These are phyloP conservation scores for Eristalis intricaria DNA, from an alignment of 2,888 invertebrate species.

Conservation along the genomic window DNA sequence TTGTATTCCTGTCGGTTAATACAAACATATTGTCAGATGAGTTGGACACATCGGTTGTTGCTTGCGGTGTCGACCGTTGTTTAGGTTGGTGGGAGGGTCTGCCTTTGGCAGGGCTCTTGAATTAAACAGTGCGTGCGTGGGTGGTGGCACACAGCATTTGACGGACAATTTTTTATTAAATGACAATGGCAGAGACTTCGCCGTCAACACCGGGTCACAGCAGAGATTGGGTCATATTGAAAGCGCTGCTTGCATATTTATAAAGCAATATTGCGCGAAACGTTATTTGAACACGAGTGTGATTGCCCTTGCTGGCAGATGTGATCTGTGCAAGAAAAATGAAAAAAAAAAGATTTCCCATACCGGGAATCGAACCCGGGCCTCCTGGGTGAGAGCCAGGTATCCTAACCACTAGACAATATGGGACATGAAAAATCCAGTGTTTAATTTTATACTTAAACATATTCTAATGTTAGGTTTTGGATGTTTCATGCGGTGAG, in stretches of 20 bases:
- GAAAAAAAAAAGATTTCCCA: slow-evolving; percentile 81
- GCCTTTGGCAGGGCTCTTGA: slow-evolving; percentile 49
- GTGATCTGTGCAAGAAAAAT: neutral
- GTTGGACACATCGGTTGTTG: slow-evolving; percentile 68
- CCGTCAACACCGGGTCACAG: neutral
- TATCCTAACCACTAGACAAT: slow-evolving; percentile 72
- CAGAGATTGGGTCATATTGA: neutral
- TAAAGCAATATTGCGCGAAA: slow-evolving; percentile 2
- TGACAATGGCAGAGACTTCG: slow-evolving; percentile 42
- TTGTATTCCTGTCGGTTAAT: slow-evolving; percentile 70
- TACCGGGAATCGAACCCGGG: slow-evolving; percentile 94
- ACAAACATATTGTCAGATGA: slow-evolving; percentile 71
- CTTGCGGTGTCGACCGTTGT: slow-evolving; percentile 10
- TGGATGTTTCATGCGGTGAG: no score
- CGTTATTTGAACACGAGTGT: neutral
- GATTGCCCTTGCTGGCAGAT: neutral
- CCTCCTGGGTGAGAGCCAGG: slow-evolving; percentile 76
- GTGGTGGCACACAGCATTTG: slow-evolving; percentile 34
- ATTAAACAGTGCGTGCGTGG: slow-evolving; percentile 43
- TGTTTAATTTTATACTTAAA: neutral
- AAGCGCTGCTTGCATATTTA: slow-evolving; percentile 37
- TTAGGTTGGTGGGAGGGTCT: neutral
- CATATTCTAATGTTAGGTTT: no score
- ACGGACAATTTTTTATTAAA: slow-evolving; percentile 61
- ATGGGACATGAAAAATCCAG: slow-evolving; percentile 22